Evolutionary conservation across 2,113 vertebrate genomes (phyloP), one percentile per base, ranked within the genome.

Genomic region (Sturnira hondurensis): DNA sequence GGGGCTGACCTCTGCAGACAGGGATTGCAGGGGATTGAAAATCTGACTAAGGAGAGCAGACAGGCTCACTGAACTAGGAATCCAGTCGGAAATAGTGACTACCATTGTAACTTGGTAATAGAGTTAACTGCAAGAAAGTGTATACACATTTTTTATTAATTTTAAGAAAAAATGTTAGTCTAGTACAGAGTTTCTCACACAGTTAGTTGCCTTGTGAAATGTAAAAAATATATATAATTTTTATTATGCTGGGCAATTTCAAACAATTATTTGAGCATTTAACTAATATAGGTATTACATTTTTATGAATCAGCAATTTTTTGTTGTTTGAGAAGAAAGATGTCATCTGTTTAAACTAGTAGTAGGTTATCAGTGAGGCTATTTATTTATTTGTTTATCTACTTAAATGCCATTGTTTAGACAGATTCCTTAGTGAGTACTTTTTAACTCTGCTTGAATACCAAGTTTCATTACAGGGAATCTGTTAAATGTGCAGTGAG

Each of bases 401-500:
- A 71, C 43, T 82, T 89, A 68, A 94, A 67, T 77, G 33, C 54
- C n/a, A 71, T 20, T 71, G 15, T 88, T 95, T 36, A 89, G 52
- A 89, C 26, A 88, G 74, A 92, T 61, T 81, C 22, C 63, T 86
- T 95, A 68, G 17, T 28, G 24, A 70, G 74, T 17, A 63, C 74
- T 96, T 68, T 41, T 91, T 95, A 1, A 86, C 97, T 82, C 84
- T 93, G 6, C 33, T 95, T 43, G 61, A 92, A 88, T 94, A 96
- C 80, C 54, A n/a, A 97, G 74, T 96, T 26, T 70, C 61, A 93
- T 70, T 73, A 14, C 36, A 92, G 52, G 67, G 45, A 97, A 97
- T 96, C 96, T 97, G 82, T 96, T 97, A 96, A 97, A 97, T 97
- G 28, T 38, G 1, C 19, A 89, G 70, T 61, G 93, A n/a, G 71